A percentile compares a stretch with the other conserved stretches of the same genome.
Evolutionary conservation across 2,888 invertebrate species (phyloP).

Genomic region (Peribatodes rhomboidaria): DNA sequence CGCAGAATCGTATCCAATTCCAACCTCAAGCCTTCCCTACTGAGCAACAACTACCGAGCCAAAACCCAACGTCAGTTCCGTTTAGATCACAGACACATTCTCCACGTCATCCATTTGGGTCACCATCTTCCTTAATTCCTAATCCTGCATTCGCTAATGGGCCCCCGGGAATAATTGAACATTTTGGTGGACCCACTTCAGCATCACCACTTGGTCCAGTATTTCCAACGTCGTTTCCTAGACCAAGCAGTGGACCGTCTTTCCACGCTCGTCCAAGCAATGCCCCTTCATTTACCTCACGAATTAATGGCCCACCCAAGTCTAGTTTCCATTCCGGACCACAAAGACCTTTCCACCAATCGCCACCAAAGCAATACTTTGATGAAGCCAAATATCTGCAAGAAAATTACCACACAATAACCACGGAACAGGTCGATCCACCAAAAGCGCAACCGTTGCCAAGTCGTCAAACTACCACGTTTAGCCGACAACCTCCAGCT

Average conservation of each 20-base stretch:
- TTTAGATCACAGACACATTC: constrained; percentile 71
- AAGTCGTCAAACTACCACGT: constrained; percentile 69
- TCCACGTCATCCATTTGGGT: constrained; percentile 70
- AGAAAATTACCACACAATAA: constrained; percentile 84
- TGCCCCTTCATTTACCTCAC: constrained; percentile 64
- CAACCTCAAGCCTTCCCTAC: constrained; percentile 75
- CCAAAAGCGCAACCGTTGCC: constrained; percentile 76
- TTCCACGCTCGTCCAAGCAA: constrained; percentile 70
- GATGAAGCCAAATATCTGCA: constrained; percentile 84
- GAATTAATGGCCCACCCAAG: constrained; percentile 78
- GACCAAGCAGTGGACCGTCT: constrained; percentile 66
- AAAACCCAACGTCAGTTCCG: constrained; percentile 72
- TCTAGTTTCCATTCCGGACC: constrained; percentile 81
- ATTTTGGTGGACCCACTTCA: constrained; percentile 68
- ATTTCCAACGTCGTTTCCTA: constrained; percentile 69
- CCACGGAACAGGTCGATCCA: constrained; percentile 79
- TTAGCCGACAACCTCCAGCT: constrained; percentile 67
- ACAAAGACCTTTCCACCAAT: constrained; percentile 83
- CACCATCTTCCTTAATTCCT: constrained; percentile 63
- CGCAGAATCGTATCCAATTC: constrained; percentile 81
- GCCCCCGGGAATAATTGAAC: constrained; percentile 63
- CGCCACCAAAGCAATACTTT: constrained; percentile 73
- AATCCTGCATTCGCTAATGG: constrained; percentile 68
- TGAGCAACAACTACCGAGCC: constrained; percentile 79
- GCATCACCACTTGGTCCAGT: constrained; percentile 69